Evolutionary conservation across 2,888 invertebrate species (phyloP), one percentile per base, ranked within the genome.

Genomic region (Coleophora flavipennella): DNA sequence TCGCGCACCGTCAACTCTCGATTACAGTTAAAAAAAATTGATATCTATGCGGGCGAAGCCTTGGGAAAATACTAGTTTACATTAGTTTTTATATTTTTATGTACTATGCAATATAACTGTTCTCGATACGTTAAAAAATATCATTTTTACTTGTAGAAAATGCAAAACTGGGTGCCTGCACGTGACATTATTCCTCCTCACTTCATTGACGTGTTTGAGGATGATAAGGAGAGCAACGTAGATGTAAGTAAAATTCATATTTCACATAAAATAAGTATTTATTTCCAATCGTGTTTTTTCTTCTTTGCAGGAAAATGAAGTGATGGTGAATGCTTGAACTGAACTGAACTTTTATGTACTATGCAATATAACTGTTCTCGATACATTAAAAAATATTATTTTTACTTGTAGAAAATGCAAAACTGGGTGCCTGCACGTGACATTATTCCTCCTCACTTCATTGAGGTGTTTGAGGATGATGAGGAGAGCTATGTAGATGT

Each of bases 321-420:
- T n/a, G n/a, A n/a, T n/a, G n/a, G n/a, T n/a, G n/a, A n/a, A n/a
- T n/a, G n/a, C n/a, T n/a, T n/a, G n/a, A n/a, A n/a, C n/a, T n/a
- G n/a, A n/a, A n/a, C n/a, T n/a, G n/a, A n/a, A n/a, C n/a, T n/a
- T n/a, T n/a, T n/a, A n/a, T n/a, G n/a, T n/a, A n/a, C n/a, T 6
- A 20, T 6, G 3, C 6, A 6, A 6, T 20, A 20, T 20, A 20
- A 6, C 20, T 20, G 20, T 20, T 6, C 20, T 6, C 6, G 20
- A 20, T 20, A 20, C 20, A 20, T 20, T 20, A 20, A 4, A 32
- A 32, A 8, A 32, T 32, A 8, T 32, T 32, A 4, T 20, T 4
- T 32, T 32, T 32, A 11, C 12, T 32, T 32, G 32, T 32, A 32
- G 32, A 32, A 32, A 32, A 32, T 32, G 32, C 11, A n/a, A 32